Evolutionary conservation across 2,888 invertebrate genomes (phyloP).

Genomic region (Amphipoea oculea): DNA sequence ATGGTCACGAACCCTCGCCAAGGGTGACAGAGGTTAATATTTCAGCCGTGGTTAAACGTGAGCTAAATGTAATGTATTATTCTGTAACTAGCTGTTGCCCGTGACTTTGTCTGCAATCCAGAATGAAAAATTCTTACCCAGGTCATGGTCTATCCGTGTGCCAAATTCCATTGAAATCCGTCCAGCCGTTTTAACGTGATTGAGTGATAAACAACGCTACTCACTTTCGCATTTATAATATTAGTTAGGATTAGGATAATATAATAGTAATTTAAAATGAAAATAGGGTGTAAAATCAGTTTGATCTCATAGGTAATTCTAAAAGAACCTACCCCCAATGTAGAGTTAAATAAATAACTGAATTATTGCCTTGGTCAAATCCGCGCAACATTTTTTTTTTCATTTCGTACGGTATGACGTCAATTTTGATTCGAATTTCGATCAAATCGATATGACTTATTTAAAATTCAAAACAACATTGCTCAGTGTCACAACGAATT

Average conservation of each 20-base stretch:
- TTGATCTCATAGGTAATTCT: background rate
- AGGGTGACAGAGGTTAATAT: conserved; percentile 34
- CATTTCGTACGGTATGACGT: too few relatives aligned
- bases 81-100: background rate
- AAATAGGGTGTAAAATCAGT: background rate
- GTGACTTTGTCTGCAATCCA: background rate
- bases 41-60: conserved; percentile 11
- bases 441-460: background rate
- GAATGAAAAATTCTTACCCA: background rate
- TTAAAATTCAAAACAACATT: background rate
- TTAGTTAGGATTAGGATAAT: background rate
- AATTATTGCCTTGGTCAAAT: background rate
- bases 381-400: background rate
- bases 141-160: background rate
- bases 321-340: background rate
- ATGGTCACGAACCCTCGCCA: conserved; percentile 30
- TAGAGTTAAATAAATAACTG: background rate
- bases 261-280: background rate
- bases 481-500: too few relatives aligned
- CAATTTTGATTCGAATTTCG: background rate
- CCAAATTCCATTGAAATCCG: background rate
- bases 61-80: conserved; percentile 4
- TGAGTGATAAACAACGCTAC: background rate
- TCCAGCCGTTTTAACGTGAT: background rate
- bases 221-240: background rate